These are phyloP conservation scores for Cephus rjabovi DNA, from an alignment of 2,888 invertebrate species.

Conservation along the genomic window DNA sequence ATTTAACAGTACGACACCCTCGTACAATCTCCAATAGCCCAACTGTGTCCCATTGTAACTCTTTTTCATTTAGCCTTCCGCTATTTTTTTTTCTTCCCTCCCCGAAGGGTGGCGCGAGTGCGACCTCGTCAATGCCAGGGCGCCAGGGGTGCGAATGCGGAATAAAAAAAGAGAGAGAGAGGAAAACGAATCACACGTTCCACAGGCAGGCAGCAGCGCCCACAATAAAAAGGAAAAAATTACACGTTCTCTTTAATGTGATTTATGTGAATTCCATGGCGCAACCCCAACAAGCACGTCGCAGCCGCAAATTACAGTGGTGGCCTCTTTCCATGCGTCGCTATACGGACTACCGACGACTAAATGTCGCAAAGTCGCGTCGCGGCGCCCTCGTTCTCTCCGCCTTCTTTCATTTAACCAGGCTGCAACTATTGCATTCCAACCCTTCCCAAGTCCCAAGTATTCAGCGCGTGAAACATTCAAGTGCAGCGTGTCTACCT, in stretches of 20 bases:
- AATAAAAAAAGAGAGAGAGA: slow-evolving; percentile 24
- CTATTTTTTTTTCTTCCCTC: not conserved
- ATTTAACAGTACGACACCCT: not conserved
- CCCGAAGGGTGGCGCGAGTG: not conserved
- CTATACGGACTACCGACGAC: slow-evolving; percentile 19
- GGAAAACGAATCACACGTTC: not conserved
- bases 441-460: not conserved
- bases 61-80: slow-evolving; percentile 24
- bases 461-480: not conserved
- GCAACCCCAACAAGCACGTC: not conserved
- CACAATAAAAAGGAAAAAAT: slow-evolving; percentile 48
- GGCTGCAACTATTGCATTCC: slow-evolving; percentile 15
- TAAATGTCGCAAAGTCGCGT: not conserved
- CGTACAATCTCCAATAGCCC: slow-evolving; percentile 32
- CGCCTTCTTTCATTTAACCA: slow-evolving; percentile 8
- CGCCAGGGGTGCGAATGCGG: slow-evolving; percentile 18
- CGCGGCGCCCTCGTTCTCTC: not conserved
- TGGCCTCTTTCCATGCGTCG: slow-evolving; percentile 37
- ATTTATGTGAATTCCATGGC: slow-evolving; percentile 44
- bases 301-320: slow-evolving; percentile 52
- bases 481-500: slow-evolving; percentile 9
- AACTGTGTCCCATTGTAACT: slow-evolving; percentile 16
- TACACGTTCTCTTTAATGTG: slow-evolving; percentile 61
- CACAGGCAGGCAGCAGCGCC: slow-evolving; percentile 25
- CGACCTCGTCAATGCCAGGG: slow-evolving; percentile 12